A percentile compares a stretch with the other conserved stretches of the same genome.
phyloP scores from a whole-genome alignment of 2,888 invertebrate genomes.

The Microctonus hyperodae region DNA sequence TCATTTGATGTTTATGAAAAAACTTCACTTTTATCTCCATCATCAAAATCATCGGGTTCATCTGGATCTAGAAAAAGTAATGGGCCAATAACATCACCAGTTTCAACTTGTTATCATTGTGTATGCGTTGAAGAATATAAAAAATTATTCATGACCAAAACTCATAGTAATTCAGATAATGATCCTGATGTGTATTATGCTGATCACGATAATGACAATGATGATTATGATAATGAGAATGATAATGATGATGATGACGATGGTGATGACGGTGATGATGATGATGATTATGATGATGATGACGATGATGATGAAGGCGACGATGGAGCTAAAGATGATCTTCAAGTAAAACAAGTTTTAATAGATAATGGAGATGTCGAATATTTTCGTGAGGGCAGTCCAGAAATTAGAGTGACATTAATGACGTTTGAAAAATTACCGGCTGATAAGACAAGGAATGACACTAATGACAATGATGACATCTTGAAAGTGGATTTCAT shows the following conservation, averaged over 20 bases:
- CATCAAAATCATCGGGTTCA: slow-evolving; percentile 49
- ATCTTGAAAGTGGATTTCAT: slow-evolving; percentile 33
- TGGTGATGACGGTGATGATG: slow-evolving; percentile 16
- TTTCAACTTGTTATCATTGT: slow-evolving; percentile 80
- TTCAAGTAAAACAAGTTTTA: background rate
- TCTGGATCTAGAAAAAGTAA: slow-evolving; percentile 59
- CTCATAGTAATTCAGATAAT: slow-evolving; percentile 40
- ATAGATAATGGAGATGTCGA: background rate
- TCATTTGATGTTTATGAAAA: slow-evolving; percentile 82
- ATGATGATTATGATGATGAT: slow-evolving; percentile 44
- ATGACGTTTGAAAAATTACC: slow-evolving; percentile 33
- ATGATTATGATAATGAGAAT: slow-evolving; percentile 48
- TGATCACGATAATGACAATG: slow-evolving; percentile 62
- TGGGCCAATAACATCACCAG: slow-evolving; percentile 70
- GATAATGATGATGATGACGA: slow-evolving; percentile 40
- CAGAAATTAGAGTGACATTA: slow-evolving; percentile 55
- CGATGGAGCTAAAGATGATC: slow-evolving; percentile 14
- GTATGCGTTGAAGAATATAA: slow-evolving; percentile 79
- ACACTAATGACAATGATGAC: slow-evolving; percentile 7
- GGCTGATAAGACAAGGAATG: slow-evolving; percentile 34
- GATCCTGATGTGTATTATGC: slow-evolving; percentile 28
- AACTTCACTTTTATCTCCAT: slow-evolving; percentile 52
- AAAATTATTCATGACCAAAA: slow-evolving; percentile 65
- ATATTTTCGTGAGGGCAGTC: slow-evolving; percentile 43
- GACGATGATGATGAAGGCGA: slow-evolving; percentile 5